phyloP scores from a whole-genome alignment of 1,140 invertebrate species.

The Pantala flavescens region DNA sequence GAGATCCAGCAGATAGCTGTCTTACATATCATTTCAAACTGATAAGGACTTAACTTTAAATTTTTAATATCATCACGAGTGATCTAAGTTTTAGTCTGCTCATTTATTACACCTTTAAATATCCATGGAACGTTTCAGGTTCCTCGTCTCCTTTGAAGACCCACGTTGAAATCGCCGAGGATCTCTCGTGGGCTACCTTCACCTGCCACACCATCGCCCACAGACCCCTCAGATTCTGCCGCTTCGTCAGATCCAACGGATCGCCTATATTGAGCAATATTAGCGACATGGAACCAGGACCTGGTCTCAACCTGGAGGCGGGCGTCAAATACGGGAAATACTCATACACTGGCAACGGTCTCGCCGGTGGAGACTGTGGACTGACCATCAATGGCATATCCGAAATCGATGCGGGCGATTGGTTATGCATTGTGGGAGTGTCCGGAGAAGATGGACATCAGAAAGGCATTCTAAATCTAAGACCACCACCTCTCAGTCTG shows the following conservation, averaged over 20 bases:
- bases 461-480: background rate
- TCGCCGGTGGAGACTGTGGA: background rate
- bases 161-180: background rate
- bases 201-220: background rate
- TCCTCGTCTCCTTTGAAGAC: background rate
- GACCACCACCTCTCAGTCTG: background rate
- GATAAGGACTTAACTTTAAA: too few species aligned
- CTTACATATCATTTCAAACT: too few species aligned
- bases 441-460: background rate
- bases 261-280: background rate
- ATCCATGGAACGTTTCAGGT: too few species aligned
- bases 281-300: background rate
- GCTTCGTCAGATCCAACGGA: background rate
- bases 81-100: too few species aligned
- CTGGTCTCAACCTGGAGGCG: background rate
- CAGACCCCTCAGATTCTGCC: background rate
- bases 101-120: too few species aligned
- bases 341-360: background rate
- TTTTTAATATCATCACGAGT: too few species aligned
- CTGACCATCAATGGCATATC: background rate
- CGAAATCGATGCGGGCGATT: background rate
- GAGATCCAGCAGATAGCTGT: too few species aligned
- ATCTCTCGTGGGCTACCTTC: background rate
- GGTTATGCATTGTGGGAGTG: background rate
- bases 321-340: background rate